Evolutionary conservation across 2,113 vertebrate genomes (phyloP).

Genomic region (Lycocorax pyrrhopterus): DNA sequence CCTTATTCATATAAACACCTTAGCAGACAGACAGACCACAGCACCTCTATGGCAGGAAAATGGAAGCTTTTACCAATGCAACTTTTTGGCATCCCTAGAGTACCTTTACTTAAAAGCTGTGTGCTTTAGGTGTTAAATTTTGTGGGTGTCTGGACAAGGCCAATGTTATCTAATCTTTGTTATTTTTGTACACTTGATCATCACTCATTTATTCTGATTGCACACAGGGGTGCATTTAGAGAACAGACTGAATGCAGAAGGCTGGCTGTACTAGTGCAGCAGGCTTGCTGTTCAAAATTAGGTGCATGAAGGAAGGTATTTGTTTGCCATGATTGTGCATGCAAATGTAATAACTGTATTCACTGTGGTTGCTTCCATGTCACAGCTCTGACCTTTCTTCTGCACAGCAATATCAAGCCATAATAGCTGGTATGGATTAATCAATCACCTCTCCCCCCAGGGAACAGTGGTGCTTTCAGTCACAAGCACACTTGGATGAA

Average conservation of each 20-base stretch:
- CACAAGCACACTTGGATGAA: not conserved
- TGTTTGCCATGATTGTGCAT: accelerated
- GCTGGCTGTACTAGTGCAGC: not conserved
- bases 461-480: not conserved
- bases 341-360: not conserved
- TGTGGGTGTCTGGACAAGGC: not conserved
- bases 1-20: not conserved
- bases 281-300: not conserved
- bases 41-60: not conserved
- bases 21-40: not conserved
- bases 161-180: not conserved
- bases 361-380: accelerated
- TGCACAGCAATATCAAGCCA: not conserved
- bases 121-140: not conserved
- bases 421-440: not conserved
- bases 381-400: not conserved
- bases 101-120: not conserved
- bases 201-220: not conserved
- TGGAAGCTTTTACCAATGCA: not conserved
- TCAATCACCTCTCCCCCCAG: not conserved
- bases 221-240: not conserved
- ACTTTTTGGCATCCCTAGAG: not conserved
- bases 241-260: not conserved
- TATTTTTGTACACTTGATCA: not conserved
- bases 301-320: not conserved